Base-by-base conservation (phyloP, 2,888 invertebrate species). In the Zygogramma bicolorata region DNA sequence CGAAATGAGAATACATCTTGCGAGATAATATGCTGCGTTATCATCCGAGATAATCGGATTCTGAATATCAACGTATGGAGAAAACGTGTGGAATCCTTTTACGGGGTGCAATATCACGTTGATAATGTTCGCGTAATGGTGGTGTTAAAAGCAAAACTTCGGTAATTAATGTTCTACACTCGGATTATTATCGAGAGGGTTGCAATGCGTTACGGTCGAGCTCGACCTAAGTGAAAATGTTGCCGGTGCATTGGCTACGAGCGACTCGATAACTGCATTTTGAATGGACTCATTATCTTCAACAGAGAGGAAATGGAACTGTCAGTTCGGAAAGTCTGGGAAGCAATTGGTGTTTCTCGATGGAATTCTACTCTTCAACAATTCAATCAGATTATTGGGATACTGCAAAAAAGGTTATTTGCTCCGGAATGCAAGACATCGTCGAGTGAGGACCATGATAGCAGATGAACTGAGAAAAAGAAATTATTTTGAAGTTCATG, bases 111-210 rank as follows among this genome's bases (percentile, higher is more conserved):
- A 53, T 53, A 53, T 53, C 53, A 53, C 53, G 53, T 53, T 53
- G n/a, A 53, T 22, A n/a, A 53, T 53, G 53, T n/a, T 27, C 13
- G n/a, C 22, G 66, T 71, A 71, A 71, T 67, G 71, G 66, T 61
- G 65, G 57, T 49, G 66, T 71, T 71, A 57, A 62, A 71, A 71
- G 71, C 67, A 66, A 67, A 71, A 71, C 66, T 71, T 71, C 46
- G n/a, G 57, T 67, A 71, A 71, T 71, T 66, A 67, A 67, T 66
- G 66, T 71, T 61, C 42, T 31, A 42, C 31, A 66, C 25, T 15
- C 34, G 27, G 42, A 71, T 71, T 61, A 65, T 65, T 61, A 58
- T 71, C 72, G 72, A 69, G 46, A 62, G 69, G 67, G 42, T 58
- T 27, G 40, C 46, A 70, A 65, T 69, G 63, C 53, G 66, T 25